These are phyloP conservation scores for Maconellicoccus hirsutus DNA, from an alignment of 1,140 invertebrate genomes.

Conservation along the genomic window DNA sequence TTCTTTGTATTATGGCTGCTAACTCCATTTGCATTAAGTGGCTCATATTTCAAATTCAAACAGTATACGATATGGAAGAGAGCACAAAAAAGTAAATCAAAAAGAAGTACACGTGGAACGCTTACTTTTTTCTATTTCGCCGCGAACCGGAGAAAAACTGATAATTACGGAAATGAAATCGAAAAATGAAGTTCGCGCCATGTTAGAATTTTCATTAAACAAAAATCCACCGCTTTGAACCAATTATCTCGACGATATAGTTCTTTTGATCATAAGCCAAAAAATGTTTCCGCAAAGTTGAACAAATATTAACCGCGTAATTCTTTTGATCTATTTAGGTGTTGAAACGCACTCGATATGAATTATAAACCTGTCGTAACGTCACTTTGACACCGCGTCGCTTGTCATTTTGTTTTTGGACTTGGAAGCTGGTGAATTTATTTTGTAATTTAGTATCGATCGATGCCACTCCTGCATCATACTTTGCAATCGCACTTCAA, in stretches of 20 bases:
- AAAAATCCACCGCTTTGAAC: neutral
- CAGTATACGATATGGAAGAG: neutral
- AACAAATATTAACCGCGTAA: neutral
- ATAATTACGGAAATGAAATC: neutral
- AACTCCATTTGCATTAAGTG: conserved; percentile 19
- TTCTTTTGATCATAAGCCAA: neutral
- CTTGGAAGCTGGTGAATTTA: too few relatives aligned
- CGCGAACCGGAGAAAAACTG: neutral
- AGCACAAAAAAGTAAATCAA: neutral
- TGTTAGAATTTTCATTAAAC: neutral
- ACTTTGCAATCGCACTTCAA: too few relatives aligned
- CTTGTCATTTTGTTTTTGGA: conserved; percentile 4
- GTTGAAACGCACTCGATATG: neutral
- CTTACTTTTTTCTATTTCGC: neutral
- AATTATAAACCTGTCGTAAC: neutral
- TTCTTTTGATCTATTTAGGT: conserved; percentile 4
- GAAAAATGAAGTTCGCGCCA: neutral
- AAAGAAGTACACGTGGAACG: neutral
- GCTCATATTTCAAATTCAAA: conserved; percentile 17
- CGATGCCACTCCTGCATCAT: too few relatives aligned
- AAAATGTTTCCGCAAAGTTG: neutral
- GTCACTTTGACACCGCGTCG: neutral
- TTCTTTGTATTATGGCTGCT: conserved; percentile 15
- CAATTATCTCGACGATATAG: conserved; percentile 1
- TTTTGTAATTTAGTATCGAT: too few relatives aligned